Conservation (phyloP, 2,113 vertebrate species). For the Aythya baeri region DNA sequence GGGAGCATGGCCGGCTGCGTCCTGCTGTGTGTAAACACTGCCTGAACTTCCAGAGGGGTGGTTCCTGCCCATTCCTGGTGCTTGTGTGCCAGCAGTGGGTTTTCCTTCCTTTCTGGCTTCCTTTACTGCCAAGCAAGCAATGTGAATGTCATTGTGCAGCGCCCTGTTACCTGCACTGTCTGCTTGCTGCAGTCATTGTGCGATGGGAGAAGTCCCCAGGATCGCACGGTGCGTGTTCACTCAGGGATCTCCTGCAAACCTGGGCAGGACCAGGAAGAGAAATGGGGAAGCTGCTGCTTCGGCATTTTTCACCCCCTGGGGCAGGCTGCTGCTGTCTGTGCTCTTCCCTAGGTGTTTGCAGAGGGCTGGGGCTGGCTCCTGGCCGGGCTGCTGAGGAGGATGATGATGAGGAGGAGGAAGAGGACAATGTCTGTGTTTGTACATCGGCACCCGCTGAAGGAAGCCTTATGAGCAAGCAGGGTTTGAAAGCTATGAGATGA, state of each 20-base stretch:
- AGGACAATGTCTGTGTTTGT: neutral
- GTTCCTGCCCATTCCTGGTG: neutral
- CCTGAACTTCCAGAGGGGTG: neutral
- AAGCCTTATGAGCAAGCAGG: neutral
- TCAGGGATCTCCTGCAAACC: neutral
- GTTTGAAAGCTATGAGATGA: neutral
- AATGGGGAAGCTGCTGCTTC: neutral
- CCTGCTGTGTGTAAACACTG: neutral
- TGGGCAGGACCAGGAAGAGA: neutral
- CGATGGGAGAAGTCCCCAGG: neutral
- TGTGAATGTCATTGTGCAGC: neutral
- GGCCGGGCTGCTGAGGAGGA: neutral
- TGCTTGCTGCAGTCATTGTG: fast-evolving
- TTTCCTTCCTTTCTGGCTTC: neutral
- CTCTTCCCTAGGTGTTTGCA: neutral
- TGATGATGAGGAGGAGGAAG: neutral
- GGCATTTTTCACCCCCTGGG: neutral
- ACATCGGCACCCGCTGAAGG: neutral
- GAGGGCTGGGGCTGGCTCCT: neutral
- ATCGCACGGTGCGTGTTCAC: neutral
- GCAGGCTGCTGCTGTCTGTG: neutral
- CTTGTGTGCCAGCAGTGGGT: neutral
- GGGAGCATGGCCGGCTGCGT: neutral
- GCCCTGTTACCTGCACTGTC: neutral
- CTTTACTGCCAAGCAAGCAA: neutral